Evolutionary conservation across 2,888 invertebrate species (phyloP), one percentile per base, ranked within the genome.

Genomic region (Lithophane semibrunnea): DNA sequence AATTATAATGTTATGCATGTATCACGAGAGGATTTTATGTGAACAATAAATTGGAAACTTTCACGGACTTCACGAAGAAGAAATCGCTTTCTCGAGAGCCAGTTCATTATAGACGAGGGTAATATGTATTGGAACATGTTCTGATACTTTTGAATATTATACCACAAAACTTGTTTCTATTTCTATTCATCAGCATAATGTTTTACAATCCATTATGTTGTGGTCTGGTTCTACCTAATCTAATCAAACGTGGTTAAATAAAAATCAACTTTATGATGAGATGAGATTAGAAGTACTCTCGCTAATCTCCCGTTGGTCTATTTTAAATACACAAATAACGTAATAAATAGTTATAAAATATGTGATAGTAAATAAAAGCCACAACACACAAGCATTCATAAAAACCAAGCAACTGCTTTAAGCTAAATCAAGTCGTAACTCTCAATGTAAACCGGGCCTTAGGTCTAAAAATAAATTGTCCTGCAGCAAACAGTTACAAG

Each of bases 401-500:
- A 58, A 54, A 37, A 21, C 7, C 37, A 24, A 56, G 16, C n/a
- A 16, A 2, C 21, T 67, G 18, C 13, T 60, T 58, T 60, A 64
- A 75, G 49, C 37, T 63, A 47, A 54, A 54, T 69, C 58, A 64
- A 71, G 47, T 63, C 67, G 67, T 64, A 80, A 67, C 21, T 75
- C 49, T 42, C 21, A 67, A 78, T 74, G 68, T 75, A 72, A 81
- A 86, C 85, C 82, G 81, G 81, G 86, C 69, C 72, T 79, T 67
- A 56, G 13, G 63, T 80, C 64, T 82, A 79, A 80, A 86, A 82
- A 88, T 85, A 86, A 82, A 80, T 58, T 80, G 78, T 88, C 88
- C 88, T 88, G 88, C 76, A 58, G 49, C 56, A 29, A 56, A 89
- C 90, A 87, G 88, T 88, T 90, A 90, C 65, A 81, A 82, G 76